Percentiles rank a stretch among this genome's conserved stretches.
Evolutionary conservation across 2,888 invertebrate species (phyloP).

Genomic region (Dryococelus australis): DNA sequence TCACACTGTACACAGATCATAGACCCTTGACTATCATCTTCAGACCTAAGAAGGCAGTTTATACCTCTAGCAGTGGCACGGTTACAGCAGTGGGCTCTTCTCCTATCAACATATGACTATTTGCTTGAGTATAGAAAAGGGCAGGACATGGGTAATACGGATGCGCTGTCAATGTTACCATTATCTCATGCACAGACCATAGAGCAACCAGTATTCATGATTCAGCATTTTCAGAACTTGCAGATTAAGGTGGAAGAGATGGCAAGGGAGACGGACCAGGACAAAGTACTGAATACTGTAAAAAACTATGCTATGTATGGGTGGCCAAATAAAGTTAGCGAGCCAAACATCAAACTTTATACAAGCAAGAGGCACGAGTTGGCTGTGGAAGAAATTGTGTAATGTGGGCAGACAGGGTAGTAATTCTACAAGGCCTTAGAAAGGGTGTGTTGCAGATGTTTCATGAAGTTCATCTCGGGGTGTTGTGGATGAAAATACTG

Average conservation of each 20-base stretch:
- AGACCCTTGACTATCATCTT: conserved; percentile 37
- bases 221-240: not conserved
- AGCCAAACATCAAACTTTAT: not conserved
- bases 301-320: not conserved
- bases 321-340: too few relatives aligned
- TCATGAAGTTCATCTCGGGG: too few relatives aligned
- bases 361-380: not conserved
- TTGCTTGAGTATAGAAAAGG: too few relatives aligned
- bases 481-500: not conserved
- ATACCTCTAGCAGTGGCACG: conserved; percentile 38
- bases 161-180: not conserved
- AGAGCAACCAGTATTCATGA: not conserved
- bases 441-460: not conserved
- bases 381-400: not conserved
- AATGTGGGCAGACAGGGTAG: too few relatives aligned
- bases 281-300: not conserved
- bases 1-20: too few relatives aligned
- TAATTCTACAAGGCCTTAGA: not conserved
- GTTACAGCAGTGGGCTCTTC: conserved; percentile 29
- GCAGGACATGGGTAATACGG: not conserved
- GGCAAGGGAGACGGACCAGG: not conserved
- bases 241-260: not conserved
- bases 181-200: too few relatives aligned
- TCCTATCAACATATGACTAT: too few relatives aligned
- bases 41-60: conserved; percentile 4